Conservation (phyloP, 1,140 invertebrate genomes). For the Pachypsylla venusta region DNA sequence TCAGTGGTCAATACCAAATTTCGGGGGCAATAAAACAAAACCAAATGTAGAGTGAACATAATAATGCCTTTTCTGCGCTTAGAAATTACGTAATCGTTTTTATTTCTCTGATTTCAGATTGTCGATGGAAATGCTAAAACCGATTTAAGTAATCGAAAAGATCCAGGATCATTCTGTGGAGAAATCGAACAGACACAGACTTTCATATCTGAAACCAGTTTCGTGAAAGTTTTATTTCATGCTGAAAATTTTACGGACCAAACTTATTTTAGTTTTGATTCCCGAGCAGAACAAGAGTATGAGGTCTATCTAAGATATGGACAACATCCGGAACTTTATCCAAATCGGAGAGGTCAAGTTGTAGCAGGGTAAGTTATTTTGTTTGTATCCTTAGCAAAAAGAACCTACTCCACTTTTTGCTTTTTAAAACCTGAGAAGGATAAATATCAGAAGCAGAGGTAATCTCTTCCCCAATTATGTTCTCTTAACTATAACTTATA, state of each 20-base stretch:
- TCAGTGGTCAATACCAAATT: no score
- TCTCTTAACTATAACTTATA: no score
- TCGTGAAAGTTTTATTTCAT: constrained; percentile 78
- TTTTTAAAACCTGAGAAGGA: not conserved
- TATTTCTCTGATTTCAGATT: constrained; percentile 40
- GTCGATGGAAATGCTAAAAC: constrained; percentile 72
- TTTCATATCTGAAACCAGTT: constrained; percentile 84
- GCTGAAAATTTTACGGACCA: constrained; percentile 85
- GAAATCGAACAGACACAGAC: constrained; percentile 84
- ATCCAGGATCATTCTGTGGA: constrained; percentile 77
- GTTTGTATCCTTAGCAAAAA: no score
- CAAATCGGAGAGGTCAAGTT: constrained; percentile 70
- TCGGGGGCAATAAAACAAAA: no score
- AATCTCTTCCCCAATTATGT: no score
- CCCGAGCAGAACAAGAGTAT: constrained; percentile 70
- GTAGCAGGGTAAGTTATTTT: constrained; percentile 45
- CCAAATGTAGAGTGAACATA: no score
- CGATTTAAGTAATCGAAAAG: constrained; percentile 66
- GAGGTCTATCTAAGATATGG: constrained; percentile 78
- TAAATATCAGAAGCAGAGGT: not conserved
- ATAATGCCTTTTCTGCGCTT: no score
- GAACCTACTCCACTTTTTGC: not conserved
- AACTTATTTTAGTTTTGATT: constrained; percentile 61
- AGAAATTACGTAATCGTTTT: constrained; percentile 3
- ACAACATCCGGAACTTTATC: constrained; percentile 80